Base-by-base conservation (phyloP, 2,888 invertebrate species). In the Trissoscelio sp. region DNA sequence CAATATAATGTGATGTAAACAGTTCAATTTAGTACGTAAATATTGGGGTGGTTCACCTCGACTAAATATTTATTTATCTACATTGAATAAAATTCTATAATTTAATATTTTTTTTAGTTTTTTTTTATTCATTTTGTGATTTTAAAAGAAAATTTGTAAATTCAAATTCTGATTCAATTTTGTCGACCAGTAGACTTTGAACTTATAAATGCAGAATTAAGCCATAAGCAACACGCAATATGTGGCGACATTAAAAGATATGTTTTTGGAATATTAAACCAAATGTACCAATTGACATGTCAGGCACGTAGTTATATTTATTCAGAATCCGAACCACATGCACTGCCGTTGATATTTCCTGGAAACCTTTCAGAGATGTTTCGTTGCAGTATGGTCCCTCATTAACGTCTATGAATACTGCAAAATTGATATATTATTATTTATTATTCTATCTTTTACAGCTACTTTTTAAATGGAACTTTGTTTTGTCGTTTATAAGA, bases 311-410 rank as follows among this genome's bases (percentile, higher is more conserved):
- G 57, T 91, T 87, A 67, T 90, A 87, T 55, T 90, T 88, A 79
- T 91, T 92, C 60, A 92, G 85, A 42, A 88, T 88, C 75, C 89
- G 88, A 12, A 91, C 88, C 12, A 92, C 89, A 79, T 91, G 89
- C 6, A 91, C 86, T 1, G 92, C 91, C 12, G 92, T 90, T 4
- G 91, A 89, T 37, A 91, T 86, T 83, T 92, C 89, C 74, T 92
- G 91, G 62, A 90, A 87, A 14, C 91, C 92, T 53, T 87, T 88
- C 9, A 85, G 72, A 37, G 89, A 88, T 2, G 91, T 88, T 9
- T 87, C 85, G 34, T 92, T 90, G 81, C 92, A 92, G 44, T 91
- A 88, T 0, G 89, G 88, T 2, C 92, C 92, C n/a, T 88, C 84
- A 82, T 91, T 91, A 1, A 88, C 85, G 69, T 91, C 91, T 48